phyloP scores from a whole-genome alignment of 2,113 vertebrate genomes.

The Carlito syrichta region DNA sequence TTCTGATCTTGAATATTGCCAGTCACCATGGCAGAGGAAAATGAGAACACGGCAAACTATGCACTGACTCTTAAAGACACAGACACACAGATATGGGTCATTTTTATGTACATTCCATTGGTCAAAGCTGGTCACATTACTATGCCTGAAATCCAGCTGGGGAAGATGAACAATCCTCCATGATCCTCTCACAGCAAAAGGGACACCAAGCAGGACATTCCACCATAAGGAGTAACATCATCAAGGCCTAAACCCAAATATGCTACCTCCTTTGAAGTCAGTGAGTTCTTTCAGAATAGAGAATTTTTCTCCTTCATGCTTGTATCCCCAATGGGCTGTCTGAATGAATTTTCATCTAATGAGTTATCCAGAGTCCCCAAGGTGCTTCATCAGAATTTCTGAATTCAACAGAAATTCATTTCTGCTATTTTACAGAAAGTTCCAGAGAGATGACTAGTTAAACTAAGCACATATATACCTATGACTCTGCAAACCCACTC shows the following conservation, averaged over 20 bases:
- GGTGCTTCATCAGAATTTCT: not conserved
- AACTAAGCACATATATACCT: not conserved
- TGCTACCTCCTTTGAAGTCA: not conserved
- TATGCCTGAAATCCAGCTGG: not conserved
- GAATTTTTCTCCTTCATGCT: not conserved
- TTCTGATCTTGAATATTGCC: not conserved
- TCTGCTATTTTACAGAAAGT: not conserved
- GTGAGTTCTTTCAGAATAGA: not conserved
- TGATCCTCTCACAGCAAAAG: not conserved
- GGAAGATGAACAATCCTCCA: not conserved
- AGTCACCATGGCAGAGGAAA: not conserved
- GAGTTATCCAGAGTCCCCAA: not conserved
- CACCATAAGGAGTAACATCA: not conserved
- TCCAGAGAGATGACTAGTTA: not conserved
- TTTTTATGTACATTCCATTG: not conserved
- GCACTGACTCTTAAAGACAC: not conserved
- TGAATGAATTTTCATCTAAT: not conserved
- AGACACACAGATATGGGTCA: not conserved
- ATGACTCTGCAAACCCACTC: not conserved
- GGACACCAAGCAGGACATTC: not conserved
- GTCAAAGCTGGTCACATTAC: not conserved
- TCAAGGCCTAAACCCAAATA: not conserved
- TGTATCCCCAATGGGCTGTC: not conserved
- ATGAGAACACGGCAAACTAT: not conserved
- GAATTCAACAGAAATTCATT: not conserved